phyloP scores from a whole-genome alignment of 2,797 vertebrate species.

The Diglossa cyanea region DNA sequence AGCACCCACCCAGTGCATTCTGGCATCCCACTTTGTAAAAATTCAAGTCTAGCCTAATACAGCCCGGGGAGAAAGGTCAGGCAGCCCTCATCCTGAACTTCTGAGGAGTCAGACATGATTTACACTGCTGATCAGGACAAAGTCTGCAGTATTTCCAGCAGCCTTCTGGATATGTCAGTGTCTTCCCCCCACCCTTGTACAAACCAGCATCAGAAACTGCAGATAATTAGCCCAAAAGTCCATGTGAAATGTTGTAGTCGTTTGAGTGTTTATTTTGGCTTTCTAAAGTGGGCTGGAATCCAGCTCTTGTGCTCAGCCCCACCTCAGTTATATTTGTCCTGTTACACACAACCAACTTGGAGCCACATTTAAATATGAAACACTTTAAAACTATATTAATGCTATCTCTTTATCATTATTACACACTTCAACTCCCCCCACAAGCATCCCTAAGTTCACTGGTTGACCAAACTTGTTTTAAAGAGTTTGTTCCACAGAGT shows the following conservation, averaged over 20 bases:
- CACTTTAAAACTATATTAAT: slow-evolving; percentile 50
- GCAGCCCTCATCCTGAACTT: background rate
- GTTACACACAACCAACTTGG: slow-evolving; percentile 59
- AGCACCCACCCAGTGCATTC: background rate
- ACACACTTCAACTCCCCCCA: slow-evolving; percentile 46
- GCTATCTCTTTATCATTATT: slow-evolving; percentile 52
- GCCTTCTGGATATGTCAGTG: background rate
- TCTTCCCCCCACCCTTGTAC: background rate
- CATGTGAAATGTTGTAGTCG: slow-evolving; percentile 32
- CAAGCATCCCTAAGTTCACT: background rate
- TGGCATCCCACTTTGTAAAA: background rate
- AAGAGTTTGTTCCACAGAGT: background rate
- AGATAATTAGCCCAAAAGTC: slow-evolving; percentile 57
- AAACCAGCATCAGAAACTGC: slow-evolving; percentile 37
- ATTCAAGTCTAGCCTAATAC: background rate
- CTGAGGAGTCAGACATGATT: background rate
- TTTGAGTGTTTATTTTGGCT: slow-evolving; percentile 74
- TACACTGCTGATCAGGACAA: background rate
- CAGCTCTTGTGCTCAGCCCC: slow-evolving; percentile 65
- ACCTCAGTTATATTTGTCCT: slow-evolving; percentile 75
- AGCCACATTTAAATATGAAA: slow-evolving; percentile 57
- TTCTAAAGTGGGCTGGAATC: slow-evolving; percentile 56
- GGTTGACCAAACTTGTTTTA: slow-evolving; percentile 35
- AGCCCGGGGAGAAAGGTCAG: background rate
- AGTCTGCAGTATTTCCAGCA: background rate